Evolutionary conservation across 2,888 invertebrate genomes (phyloP), one percentile per base, ranked within the genome.

Genomic region (Syrphus vitripennis): DNA sequence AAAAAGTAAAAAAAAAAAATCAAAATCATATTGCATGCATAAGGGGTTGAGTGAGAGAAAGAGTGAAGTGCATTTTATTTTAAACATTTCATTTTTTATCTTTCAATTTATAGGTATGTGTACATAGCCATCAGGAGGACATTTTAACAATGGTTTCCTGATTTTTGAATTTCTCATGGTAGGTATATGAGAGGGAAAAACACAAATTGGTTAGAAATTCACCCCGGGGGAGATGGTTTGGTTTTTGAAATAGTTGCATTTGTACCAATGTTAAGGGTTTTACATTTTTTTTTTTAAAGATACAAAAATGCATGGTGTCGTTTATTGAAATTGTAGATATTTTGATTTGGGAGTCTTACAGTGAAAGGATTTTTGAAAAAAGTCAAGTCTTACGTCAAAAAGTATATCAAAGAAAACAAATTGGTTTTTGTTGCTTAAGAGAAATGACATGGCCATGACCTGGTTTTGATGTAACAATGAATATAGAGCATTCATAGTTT

Each of bases 161-260:
- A 83, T 78, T 83, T 80, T 67, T 45, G 21, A 26, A 82, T 86
- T 86, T 82, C 74, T 82, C 86, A 86, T 82, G 82, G 81, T 77
- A 76, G 81, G 75, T 77, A 75, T 45, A 19, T 19, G 53, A 48
- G 29, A 61, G 24, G 57, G 55, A 29, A 7, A 78, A 37, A 59
- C 76, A 77, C 84, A 77, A 77, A 77, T 81, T 81, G 81, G 72
- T 69, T 72, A 40, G 40, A 59, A 77, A 72, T 81, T 53, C 67
- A 72, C 81, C 81, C 84, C 81, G 34, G 81, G 77, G 82, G 61
- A 72, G 24, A 72, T 31, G 42, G 34, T 72, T 76, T 65, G 71
- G 42, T 72, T 81, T 69, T 57, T 12, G 26, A 10, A 26, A 29
- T 26, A 26, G 16, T 31, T 31, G 55, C 1, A 55, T 53, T 0